Base-by-base conservation (phyloP, 2,797 vertebrate genomes). In the Platalea minor region DNA sequence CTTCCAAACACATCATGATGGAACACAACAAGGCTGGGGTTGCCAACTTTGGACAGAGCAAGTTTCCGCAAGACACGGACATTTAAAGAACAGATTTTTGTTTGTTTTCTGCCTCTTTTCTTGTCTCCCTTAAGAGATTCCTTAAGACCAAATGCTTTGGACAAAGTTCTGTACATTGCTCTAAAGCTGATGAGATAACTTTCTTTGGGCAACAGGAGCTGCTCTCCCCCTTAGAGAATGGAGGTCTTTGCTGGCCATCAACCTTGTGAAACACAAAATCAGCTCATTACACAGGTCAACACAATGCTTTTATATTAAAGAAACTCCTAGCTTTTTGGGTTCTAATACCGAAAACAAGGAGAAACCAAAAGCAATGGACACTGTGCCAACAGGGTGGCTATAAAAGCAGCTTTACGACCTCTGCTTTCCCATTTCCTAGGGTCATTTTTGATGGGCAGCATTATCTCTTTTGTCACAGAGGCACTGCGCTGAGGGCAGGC, bases 361-460 rank as follows among this genome's bases (percentile, higher is more conserved):
- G 54, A 91, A 94, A 92, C 45, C 17, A 87, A 80, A 92, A 95
- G 78, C 73, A 76, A 28, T 2, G 23, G 69, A 91, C 28, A 29
- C 7, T 4, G 56, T 65, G 87, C 78, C 91, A 94, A 84, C 37
- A 46, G 37, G 50, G 56, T 51, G 28, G 93, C 85, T 72, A 87
- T 91, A 93, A 95, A 96, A 61, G 65, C 80, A 84, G 91, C 80
- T 94, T 96, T 88, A 95, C 91, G 89, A 25, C 65, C 82, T 86
- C 93, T 88, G 76, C 76, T 90, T 97, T 91, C 79, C 89, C 59
- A 73, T 95, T 94, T 96, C 82, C 79, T 81, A 84, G 89, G 91
- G 92, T 96, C 89, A 92, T 64, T 91, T 96, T 72, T 96, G 96
- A 97, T 68, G 83, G 91, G 82, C 76, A 91, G 70, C 89, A 79